A percentile compares a stretch with the other conserved stretches of the same genome.
Evolutionary conservation across 2,797 vertebrate species (phyloP).

Genomic region (Heterohyrax brucei): DNA sequence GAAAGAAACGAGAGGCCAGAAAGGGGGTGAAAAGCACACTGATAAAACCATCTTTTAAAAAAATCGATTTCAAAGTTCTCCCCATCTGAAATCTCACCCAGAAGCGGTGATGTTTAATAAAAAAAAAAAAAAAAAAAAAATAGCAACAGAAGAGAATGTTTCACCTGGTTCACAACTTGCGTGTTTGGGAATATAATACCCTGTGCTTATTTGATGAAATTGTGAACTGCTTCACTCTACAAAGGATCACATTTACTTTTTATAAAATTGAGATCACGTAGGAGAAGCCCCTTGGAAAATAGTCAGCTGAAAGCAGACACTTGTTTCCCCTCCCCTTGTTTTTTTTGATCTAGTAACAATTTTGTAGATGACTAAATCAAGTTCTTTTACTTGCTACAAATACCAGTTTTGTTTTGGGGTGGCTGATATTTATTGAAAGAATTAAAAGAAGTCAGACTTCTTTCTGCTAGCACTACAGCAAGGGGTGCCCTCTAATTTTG

Average conservation of each 20-base stretch:
- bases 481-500: neutral
- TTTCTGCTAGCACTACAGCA: neutral
- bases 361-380: neutral
- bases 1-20: neutral
- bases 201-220: constrained; percentile 61
- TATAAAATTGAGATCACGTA: constrained; percentile 40
- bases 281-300: constrained; percentile 35
- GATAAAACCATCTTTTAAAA: neutral
- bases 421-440: constrained; percentile 41
- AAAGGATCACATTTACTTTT: constrained; percentile 54
- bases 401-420: neutral
- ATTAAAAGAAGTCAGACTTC: neutral
- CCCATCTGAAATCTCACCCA: neutral
- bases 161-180: constrained; percentile 48
- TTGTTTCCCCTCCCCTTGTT: neutral
- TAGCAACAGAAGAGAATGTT: constrained; percentile 22
- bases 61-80: constrained; percentile 53
- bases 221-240: constrained; percentile 59
- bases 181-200: constrained; percentile 51
- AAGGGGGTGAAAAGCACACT: neutral
- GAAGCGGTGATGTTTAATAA: constrained; percentile 33
- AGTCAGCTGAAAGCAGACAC: neutral
- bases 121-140: constrained; percentile 40
- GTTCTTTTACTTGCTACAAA: neutral
- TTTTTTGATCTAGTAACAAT: neutral